Evolutionary conservation across 2,797 vertebrate species (phyloP), one percentile per base, ranked within the genome.

Genomic region (Babyrousa celebensis): DNA sequence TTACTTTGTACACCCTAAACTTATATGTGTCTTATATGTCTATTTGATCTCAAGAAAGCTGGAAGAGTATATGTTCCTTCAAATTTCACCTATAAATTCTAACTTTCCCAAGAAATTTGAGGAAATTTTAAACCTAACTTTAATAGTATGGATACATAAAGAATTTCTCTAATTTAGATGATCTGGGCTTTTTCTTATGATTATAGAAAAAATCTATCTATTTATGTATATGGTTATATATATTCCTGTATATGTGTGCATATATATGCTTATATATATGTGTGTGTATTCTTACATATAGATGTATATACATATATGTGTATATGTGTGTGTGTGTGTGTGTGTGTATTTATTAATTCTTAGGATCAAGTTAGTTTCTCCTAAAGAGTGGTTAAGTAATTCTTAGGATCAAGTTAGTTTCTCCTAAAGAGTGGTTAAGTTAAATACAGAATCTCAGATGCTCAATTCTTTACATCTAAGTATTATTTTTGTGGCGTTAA

Each of bases 401-500:
- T 43, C 36, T 67, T 25, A 70, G 12, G 67, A 60, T 25, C 68
- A 68, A 16, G 12, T 43, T 83, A 12, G 2, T 63, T 82, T 65
- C 40, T 91, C 5, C 32, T 60, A 3, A 95, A 79, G 60, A 75
- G 52, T 23, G 3, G 32, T 36, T 85, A 3, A 40, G 87, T 92
- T 65, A 65, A 74, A 84, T 48, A 20, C 14, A 36, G 20, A 58
- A 12, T 65, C 3, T 58, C 54, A 79, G 1, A 10, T 36, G 23
- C 18, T 90, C 9, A 15, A 2, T 85, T 85, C 7, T 92, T 94
- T 32, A 75, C 12, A 32, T 74, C 43, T 72, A 68, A 67, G 17
- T 74, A 71, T 85, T 60, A 21, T 52, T 65, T 93, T 75, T 52
- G 20, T 60, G 91, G 52, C 52, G 86, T 79, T 85, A 68, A 96